phyloP scores from a whole-genome alignment of 2,888 invertebrate species.

The Sarcophaga variegata region DNA sequence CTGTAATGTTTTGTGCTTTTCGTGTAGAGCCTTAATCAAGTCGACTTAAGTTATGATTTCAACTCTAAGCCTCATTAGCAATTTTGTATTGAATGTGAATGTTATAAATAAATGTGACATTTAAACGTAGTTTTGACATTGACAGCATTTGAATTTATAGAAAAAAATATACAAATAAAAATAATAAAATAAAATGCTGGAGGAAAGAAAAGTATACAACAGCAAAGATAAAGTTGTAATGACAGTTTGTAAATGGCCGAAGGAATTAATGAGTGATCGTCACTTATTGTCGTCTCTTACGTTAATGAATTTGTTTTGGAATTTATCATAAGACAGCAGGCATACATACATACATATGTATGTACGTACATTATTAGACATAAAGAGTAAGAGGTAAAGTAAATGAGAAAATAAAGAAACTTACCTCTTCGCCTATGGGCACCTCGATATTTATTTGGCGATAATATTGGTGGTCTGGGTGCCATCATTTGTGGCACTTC shows the following conservation, averaged over 20 bases:
- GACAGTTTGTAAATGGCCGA: slow-evolving; percentile 56
- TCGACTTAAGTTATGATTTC: neutral
- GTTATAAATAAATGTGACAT: slow-evolving; percentile 65
- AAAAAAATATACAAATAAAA: slow-evolving; percentile 19
- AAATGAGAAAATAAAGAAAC: slow-evolving; percentile 64
- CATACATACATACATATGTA: no score
- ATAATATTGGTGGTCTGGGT: slow-evolving; percentile 79
- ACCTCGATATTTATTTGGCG: slow-evolving; percentile 80
- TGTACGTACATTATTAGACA: no score
- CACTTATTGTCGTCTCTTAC: neutral
- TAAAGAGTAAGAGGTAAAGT: neutral
- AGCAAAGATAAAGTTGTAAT: slow-evolving; percentile 26
- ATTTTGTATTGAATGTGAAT: slow-evolving; percentile 43
- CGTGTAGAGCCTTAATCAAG: neutral
- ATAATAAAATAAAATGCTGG: no score
- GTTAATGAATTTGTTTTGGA: neutral
- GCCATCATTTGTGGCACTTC: slow-evolving; percentile 82
- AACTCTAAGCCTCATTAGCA: slow-evolving; percentile 39
- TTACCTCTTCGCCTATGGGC: slow-evolving; percentile 78
- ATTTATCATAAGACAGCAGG: neutral
- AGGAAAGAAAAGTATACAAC: no score
- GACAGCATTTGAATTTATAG: slow-evolving; percentile 65
- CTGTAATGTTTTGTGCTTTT: no score
- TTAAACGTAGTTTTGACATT: slow-evolving; percentile 66
- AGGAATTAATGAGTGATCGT: slow-evolving; percentile 56